A percentile compares a stretch with the other conserved stretches of the same genome.
These are phyloP conservation scores for Pelosia muscerda DNA, from an alignment of 2,888 invertebrate genomes.

Conservation along the genomic window DNA sequence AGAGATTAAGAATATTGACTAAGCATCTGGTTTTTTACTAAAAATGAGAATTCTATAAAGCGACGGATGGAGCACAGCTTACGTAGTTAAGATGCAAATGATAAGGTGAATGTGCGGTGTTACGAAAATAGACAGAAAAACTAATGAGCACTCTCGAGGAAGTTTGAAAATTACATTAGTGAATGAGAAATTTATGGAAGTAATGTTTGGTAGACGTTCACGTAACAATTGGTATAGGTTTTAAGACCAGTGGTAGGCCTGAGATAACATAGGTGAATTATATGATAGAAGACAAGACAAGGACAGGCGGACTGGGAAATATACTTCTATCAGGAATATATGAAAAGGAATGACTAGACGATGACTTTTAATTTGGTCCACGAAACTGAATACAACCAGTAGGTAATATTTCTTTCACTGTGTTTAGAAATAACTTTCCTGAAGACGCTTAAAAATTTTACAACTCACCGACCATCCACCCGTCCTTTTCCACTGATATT, in stretches of 20 bases:
- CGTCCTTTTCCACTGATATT: slow-evolving; percentile 84
- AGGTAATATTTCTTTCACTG: too few relatives aligned
- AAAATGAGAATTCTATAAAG: not conserved
- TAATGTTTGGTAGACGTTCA: not conserved
- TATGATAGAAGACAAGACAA: not conserved
- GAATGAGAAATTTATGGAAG: not conserved
- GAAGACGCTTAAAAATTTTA: too few relatives aligned
- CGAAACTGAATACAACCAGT: too few relatives aligned
- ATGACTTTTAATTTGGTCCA: too few relatives aligned
- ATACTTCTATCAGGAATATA: not conserved
- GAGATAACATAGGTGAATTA: too few relatives aligned
- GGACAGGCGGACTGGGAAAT: too few relatives aligned
- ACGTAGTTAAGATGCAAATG: not conserved
- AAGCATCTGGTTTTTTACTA: too few relatives aligned
- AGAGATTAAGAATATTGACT: not conserved
- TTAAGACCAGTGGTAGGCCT: not conserved
- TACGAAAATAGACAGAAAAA: not conserved
- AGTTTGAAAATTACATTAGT: not conserved
- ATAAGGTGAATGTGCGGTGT: too few relatives aligned
- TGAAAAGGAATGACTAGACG: not conserved
- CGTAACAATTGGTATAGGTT: not conserved
- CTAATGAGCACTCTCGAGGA: not conserved
- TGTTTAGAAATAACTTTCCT: too few relatives aligned
- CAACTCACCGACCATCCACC: slow-evolving; percentile 82
- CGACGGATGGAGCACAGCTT: not conserved